A percentile compares a stretch with the other conserved stretches of the same genome.
Conservation (phyloP, 2,113 vertebrate genomes). For the Tilapia sparmanii region DNA sequence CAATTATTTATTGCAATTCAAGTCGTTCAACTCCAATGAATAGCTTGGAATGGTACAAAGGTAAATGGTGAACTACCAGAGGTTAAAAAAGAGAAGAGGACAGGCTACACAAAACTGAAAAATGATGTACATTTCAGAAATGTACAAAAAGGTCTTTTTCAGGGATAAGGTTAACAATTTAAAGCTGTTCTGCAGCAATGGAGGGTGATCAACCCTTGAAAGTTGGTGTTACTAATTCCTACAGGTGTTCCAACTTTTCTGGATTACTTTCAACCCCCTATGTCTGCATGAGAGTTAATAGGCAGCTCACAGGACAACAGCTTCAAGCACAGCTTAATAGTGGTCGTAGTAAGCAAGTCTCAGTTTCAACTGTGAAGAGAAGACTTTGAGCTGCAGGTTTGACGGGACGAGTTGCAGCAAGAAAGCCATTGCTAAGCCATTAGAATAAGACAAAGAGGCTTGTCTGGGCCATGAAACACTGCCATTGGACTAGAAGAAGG, state of each 20-base stretch:
- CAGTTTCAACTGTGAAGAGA: neutral
- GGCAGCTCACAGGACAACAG: neutral
- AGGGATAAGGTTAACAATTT: neutral
- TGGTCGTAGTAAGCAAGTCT: neutral
- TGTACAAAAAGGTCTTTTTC: neutral
- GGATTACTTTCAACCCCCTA: neutral
- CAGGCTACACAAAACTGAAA: neutral
- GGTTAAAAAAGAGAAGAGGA: neutral
- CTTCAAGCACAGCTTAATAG: neutral
- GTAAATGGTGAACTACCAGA: neutral
- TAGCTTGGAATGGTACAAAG: neutral
- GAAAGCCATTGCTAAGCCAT: neutral
- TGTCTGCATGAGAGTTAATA: neutral
- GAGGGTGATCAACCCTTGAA: neutral
- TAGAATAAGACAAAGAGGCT: neutral
- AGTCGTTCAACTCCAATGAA: neutral
- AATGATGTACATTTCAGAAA: neutral
- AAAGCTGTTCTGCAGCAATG: neutral
- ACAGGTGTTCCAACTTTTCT: neutral
- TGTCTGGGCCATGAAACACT: neutral
- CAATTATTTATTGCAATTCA: neutral
- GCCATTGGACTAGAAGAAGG: neutral
- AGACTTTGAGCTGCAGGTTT: neutral
- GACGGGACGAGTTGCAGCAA: neutral
- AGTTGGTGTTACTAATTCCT: neutral